Percentiles rank a stretch among this genome's conserved stretches.
These are phyloP conservation scores for Magallana nippona DNA, from an alignment of 2,888 invertebrate genomes.

Conservation along the genomic window DNA sequence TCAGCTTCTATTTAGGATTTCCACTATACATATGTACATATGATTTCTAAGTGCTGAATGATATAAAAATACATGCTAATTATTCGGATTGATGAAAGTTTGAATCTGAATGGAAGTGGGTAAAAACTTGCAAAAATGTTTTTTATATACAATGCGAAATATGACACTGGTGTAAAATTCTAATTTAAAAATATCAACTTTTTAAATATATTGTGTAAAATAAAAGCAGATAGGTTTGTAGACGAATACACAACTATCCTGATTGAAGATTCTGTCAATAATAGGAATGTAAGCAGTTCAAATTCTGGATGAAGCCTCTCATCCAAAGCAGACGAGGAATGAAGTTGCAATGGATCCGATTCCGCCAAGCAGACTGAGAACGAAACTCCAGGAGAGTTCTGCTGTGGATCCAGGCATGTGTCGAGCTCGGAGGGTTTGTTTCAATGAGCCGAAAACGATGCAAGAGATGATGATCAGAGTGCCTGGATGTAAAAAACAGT, in stretches of 20 bases:
- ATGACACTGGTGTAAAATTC: constrained; percentile 19
- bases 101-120: too few species aligned
- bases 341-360: constrained; percentile 54
- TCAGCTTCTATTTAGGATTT: too few species aligned
- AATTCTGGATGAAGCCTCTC: neutral
- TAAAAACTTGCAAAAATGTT: neutral
- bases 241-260: neutral
- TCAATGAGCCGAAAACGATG: constrained; percentile 57
- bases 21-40: too few species aligned
- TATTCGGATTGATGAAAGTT: too few species aligned
- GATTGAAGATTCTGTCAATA: constrained; percentile 10
- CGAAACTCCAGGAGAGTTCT: constrained; percentile 62
- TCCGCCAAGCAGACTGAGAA: constrained; percentile 54
- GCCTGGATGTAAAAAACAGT: constrained; percentile 48
- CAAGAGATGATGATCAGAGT: constrained; percentile 54
- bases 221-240: neutral
- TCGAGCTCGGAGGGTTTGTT: constrained; percentile 57
- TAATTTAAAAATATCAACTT: neutral
- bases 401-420: constrained; percentile 42
- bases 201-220: neutral
- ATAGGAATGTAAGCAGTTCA: neutral
- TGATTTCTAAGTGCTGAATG: too few species aligned
- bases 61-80: too few species aligned
- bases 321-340: constrained; percentile 42
- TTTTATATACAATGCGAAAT: neutral